Evolutionary conservation across 2,113 vertebrate species (phyloP).

Genomic region (Mustela nigripes): DNA sequence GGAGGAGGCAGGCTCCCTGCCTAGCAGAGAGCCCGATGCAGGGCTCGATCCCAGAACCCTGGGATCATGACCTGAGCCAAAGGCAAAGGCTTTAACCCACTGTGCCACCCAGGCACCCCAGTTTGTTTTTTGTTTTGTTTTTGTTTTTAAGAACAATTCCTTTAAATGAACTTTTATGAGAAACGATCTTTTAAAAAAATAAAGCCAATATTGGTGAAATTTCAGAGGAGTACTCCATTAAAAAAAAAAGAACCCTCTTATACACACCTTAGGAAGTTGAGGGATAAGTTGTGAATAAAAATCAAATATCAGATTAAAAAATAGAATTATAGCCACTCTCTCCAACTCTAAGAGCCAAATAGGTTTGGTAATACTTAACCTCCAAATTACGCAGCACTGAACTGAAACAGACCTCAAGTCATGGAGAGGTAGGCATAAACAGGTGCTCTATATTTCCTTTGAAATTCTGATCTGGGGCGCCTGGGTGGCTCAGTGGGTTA

Average conservation of each 20-base stretch:
- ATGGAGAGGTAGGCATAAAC: rapidly evolving
- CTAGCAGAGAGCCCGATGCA: no score
- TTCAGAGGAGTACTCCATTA: neutral
- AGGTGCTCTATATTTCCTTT: neutral
- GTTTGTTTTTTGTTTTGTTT: neutral
- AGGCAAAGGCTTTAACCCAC: no score
- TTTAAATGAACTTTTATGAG: neutral
- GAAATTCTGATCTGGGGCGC: neutral
- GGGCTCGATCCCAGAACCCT: no score
- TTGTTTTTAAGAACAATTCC: neutral
- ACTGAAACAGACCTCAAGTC: neutral
- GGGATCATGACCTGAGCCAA: no score
- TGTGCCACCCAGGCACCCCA: no score
- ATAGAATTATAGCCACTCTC: neutral
- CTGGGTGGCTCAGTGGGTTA: no score
- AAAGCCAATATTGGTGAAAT: neutral
- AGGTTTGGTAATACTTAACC: neutral
- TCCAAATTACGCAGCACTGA: neutral
- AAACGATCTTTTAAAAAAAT: neutral
- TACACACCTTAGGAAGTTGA: neutral
- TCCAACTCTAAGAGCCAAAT: neutral
- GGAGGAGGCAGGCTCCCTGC: no score
- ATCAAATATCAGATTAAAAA: neutral
- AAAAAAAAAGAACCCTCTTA: neutral
- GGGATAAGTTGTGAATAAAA: neutral